Evolutionary conservation across 2,888 invertebrate genomes (phyloP).

Genomic region (Mechanitis mazaeus): DNA sequence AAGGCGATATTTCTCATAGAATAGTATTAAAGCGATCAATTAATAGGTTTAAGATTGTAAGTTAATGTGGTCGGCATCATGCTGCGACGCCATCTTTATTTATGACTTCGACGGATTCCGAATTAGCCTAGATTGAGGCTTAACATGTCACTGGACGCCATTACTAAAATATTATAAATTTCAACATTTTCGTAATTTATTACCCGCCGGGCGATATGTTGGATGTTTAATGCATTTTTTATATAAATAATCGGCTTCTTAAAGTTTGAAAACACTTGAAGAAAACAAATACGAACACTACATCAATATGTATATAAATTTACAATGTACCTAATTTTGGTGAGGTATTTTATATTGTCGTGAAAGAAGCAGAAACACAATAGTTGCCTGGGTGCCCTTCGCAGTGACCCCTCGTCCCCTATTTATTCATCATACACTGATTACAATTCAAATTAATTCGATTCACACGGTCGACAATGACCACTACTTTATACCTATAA

Average conservation of each 20-base stretch:
- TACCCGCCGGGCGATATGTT: conserved; percentile 1
- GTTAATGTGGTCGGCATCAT: conserved; percentile 45
- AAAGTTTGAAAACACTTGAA: not conserved
- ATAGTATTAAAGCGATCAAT: conserved; percentile 24
- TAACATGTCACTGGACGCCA: conserved; percentile 19
- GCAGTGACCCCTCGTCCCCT: conserved; percentile 48
- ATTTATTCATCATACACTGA: conserved; percentile 46
- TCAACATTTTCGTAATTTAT: conserved; percentile 20
- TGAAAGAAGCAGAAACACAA: conserved; percentile 28
- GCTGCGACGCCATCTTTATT: conserved; percentile 52
- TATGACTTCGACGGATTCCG: conserved; percentile 45
- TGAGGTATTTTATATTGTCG: conserved; percentile 1
- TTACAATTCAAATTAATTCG: conserved; percentile 66
- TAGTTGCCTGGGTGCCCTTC: conserved; percentile 43
- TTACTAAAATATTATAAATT: conserved; percentile 21
- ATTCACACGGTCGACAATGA: conserved; percentile 62
- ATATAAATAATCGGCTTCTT: not conserved
- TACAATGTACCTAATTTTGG: conserved; percentile 1
- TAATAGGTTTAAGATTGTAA: conserved; percentile 20
- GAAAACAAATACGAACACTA: conserved; percentile 3
- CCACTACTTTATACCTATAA: conserved; percentile 47
- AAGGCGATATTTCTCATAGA: conserved; percentile 20
- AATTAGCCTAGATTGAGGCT: conserved; percentile 39
- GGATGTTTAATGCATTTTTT: not conserved
- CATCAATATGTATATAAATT: not conserved